phyloP scores from a whole-genome alignment of 1,140 invertebrate species.

The Ceratitis capitata region DNA sequence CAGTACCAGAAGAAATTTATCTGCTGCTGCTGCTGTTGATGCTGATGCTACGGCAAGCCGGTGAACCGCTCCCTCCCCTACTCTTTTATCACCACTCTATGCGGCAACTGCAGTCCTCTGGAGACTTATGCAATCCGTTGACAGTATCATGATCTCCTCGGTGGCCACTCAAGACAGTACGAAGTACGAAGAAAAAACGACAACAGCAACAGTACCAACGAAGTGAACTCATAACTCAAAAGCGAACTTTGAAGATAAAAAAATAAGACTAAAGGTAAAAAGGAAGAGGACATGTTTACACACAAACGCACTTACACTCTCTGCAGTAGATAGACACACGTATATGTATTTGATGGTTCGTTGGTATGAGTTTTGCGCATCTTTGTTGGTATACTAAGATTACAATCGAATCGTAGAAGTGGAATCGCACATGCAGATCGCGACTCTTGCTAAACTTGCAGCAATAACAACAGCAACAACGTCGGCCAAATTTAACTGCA shows the following conservation, averaged over 20 bases:
- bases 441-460: neutral
- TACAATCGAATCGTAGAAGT: conserved; percentile 24
- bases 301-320: neutral
- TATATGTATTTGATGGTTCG: neutral
- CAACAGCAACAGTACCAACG: neutral
- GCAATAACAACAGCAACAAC: neutral
- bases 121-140: conserved; percentile 21
- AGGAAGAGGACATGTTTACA: neutral
- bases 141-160: conserved; percentile 18
- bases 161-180: conserved; percentile 21
- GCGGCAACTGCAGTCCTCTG: neutral
- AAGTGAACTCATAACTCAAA: conserved; percentile 32
- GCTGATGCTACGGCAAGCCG: neutral
- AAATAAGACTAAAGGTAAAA: neutral
- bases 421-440: conserved; percentile 34
- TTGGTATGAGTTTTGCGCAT: too few relatives aligned
- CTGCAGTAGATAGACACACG: neutral
- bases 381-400: neutral
- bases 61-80: neutral
- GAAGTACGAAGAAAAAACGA: too few relatives aligned
- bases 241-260: neutral
- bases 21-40: neutral
- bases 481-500: neutral
- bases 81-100: neutral
- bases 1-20: neutral